These are phyloP conservation scores for Ceratotherium simum DNA, from an alignment of 2,113 vertebrate genomes.

Conservation along the genomic window DNA sequence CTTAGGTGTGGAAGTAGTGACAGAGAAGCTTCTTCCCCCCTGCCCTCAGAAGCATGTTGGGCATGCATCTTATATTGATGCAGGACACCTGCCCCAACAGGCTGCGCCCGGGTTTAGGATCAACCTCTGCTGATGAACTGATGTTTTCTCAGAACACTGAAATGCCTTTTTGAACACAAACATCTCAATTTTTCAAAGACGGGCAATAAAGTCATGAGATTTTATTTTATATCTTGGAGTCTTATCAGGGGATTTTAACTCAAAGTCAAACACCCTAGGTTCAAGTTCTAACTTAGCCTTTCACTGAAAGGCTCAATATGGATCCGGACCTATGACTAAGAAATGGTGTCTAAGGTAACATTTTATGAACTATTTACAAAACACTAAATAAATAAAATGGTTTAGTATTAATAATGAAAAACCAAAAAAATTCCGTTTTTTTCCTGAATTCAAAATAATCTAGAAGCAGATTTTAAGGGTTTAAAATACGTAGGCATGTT, in stretches of 20 bases:
- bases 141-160: background rate
- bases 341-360: background rate
- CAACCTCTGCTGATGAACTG: background rate
- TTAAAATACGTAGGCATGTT: background rate
- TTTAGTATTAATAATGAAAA: background rate
- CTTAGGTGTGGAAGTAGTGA: background rate
- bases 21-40: no score
- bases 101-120: background rate
- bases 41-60: background rate
- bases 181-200: background rate
- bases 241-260: background rate
- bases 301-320: background rate
- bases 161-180: background rate
- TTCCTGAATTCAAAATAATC: background rate
- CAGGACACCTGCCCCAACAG: background rate
- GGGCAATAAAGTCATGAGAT: background rate
- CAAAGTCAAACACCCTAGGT: background rate
- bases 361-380: background rate
- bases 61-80: background rate
- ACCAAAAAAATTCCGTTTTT: accelerated
- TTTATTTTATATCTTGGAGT: background rate
- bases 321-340: background rate
- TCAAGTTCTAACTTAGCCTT: background rate
- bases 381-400: background rate
- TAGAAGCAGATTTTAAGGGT: background rate